phyloP scores from a whole-genome alignment of 2,113 vertebrate genomes.

The Cephalopterus ornatus region DNA sequence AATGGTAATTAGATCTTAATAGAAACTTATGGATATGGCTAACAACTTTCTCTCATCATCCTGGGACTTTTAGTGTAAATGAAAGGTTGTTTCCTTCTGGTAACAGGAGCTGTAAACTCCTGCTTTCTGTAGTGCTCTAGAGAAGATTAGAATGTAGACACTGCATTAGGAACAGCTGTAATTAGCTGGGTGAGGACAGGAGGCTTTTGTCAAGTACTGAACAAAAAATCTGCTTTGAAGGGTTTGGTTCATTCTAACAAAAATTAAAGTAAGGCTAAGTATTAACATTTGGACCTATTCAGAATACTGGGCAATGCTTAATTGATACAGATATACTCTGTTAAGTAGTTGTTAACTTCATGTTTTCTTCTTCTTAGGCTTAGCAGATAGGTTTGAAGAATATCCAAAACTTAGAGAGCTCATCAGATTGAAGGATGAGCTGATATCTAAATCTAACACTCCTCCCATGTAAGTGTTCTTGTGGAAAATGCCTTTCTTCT shows the following conservation, averaged over 20 bases:
- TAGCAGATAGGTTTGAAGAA: slow-evolving; percentile 98
- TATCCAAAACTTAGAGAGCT: slow-evolving; percentile 97
- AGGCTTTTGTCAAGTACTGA: background rate
- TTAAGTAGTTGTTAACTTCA: slow-evolving; percentile 25
- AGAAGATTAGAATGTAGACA: background rate
- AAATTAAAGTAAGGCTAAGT: background rate
- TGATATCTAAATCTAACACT: slow-evolving; percentile 93
- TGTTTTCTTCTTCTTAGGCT: slow-evolving; percentile 76
- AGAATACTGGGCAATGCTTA: background rate
- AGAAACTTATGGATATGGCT: background rate
- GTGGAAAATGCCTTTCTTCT: slow-evolving; percentile 45
- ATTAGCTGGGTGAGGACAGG: background rate
- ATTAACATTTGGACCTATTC: background rate
- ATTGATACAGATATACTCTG: background rate
- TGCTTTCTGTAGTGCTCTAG: background rate
- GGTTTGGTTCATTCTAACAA: background rate
- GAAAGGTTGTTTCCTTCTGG: background rate
- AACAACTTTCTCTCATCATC: background rate
- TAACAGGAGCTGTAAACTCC: background rate
- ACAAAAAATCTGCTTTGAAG: background rate
- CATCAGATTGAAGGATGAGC: slow-evolving; percentile 95
- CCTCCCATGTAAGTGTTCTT: slow-evolving; percentile 89
- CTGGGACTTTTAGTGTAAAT: background rate
- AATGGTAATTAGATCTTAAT: background rate
- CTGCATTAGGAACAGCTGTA: background rate